phyloP scores from a whole-genome alignment of 2,888 invertebrate genomes.

The Drosophila nigricruria region DNA sequence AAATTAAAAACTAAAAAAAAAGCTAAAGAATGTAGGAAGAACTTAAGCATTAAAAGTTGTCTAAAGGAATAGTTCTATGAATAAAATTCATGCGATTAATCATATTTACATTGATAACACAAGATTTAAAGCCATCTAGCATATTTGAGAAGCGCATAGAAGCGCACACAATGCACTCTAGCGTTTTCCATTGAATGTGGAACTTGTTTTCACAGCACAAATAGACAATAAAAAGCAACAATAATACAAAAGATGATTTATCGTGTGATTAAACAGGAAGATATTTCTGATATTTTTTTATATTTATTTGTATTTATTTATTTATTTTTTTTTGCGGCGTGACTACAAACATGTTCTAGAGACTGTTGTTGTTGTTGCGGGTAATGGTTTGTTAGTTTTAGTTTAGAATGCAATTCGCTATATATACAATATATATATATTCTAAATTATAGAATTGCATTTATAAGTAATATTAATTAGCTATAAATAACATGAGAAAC shows the following conservation, averaged over 20 bases:
- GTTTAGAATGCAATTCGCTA: conserved; percentile 61
- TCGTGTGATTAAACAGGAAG: conserved; percentile 78
- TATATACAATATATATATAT: conserved; percentile 42
- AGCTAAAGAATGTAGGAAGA: neutral
- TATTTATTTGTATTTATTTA: conserved; percentile 9
- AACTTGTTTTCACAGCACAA: conserved; percentile 66
- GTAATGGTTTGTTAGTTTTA: conserved; percentile 64
- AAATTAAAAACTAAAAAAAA: neutral
- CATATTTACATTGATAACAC: neutral
- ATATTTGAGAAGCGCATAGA: conserved; percentile 48
- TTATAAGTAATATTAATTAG: conserved; percentile 80
- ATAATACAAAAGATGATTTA: conserved; percentile 72
- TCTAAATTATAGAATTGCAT: conserved; percentile 78
- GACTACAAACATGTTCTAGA: conserved; percentile 68
- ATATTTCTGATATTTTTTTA: conserved; percentile 61
- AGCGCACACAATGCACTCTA: conserved; percentile 12
- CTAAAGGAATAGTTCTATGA: neutral
- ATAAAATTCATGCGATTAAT: neutral
- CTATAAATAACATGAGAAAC: conserved; percentile 77
- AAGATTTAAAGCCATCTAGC: neutral
- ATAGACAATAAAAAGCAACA: conserved; percentile 48
- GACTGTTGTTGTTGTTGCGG: conserved; percentile 19
- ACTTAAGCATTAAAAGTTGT: neutral
- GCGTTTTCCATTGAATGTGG: conserved; percentile 48
- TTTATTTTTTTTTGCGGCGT: conserved; percentile 51